Percentiles rank a stretch among this genome's conserved stretches.
Conservation (phyloP, 1,140 invertebrate species). For the Acyrthosiphon pisum region DNA sequence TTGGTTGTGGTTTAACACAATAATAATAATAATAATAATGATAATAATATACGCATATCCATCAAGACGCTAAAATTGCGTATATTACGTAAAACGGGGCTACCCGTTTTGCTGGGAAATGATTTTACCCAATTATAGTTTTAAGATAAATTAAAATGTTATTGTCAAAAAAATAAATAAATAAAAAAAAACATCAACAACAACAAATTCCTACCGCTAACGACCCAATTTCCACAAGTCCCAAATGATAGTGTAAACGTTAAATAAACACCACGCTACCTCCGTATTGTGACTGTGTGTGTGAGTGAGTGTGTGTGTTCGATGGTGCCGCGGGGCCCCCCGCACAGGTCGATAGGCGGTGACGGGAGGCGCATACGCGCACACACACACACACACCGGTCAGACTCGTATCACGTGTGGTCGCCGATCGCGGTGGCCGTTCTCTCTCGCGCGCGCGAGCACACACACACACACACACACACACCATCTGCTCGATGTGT, state of each 20-base stretch:
- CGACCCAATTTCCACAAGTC: constrained; percentile 23
- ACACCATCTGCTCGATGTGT: constrained; percentile 49
- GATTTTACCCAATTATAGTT: not conserved
- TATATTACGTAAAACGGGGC: not conserved
- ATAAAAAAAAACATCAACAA: constrained; percentile 23
- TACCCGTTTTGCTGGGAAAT: not conserved
- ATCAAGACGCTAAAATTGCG: not conserved
- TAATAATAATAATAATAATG: not conserved
- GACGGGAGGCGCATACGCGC: not conserved
- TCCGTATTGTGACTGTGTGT: not conserved
- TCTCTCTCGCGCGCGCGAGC: constrained; percentile 30
- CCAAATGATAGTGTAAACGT: constrained; percentile 32
- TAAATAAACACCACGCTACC: constrained; percentile 9
- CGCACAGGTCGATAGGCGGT: not conserved
- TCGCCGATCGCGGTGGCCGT: constrained; percentile 55
- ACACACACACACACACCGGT: constrained; percentile 27
- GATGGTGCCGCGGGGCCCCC: not conserved
- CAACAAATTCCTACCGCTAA: constrained; percentile 26
- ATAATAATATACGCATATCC: not conserved
- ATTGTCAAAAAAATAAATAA: constrained; percentile 20
- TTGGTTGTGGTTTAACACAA: too few species aligned
- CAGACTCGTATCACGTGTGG: constrained; percentile 55
- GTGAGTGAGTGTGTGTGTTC: not conserved
- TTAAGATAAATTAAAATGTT: constrained; percentile 12
- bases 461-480: not conserved